These are phyloP conservation scores for Pseudococcus longispinus DNA, from an alignment of 2,888 invertebrate species.

Conservation along the genomic window DNA sequence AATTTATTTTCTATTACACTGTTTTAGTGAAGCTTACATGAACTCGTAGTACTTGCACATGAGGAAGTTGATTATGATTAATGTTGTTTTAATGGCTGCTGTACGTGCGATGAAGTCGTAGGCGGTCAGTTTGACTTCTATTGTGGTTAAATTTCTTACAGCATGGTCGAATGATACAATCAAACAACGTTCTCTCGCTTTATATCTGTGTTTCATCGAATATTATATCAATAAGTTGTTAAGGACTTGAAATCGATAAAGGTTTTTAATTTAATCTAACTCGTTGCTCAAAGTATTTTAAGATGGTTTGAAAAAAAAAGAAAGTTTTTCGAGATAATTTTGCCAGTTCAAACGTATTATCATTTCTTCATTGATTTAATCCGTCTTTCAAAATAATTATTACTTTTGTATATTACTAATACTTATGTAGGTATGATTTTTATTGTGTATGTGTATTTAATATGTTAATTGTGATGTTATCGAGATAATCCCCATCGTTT, in stretches of 20 bases:
- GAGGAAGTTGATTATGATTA: neutral
- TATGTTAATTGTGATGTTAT: constrained; percentile 24
- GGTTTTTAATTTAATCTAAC: neutral
- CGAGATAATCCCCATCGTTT: neutral
- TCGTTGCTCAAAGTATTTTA: constrained; percentile 29
- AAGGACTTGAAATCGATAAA: neutral
- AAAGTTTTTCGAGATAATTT: neutral
- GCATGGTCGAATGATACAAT: constrained; percentile 28
- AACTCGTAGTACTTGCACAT: neutral
- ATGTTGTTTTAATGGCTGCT: constrained; percentile 32
- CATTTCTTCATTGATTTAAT: neutral
- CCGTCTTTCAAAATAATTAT: constrained; percentile 1
- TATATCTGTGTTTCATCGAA: neutral
- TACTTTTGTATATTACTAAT: constrained; percentile 10
- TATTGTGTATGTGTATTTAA: neutral
- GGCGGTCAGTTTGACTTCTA: neutral
- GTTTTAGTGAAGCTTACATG: neutral
- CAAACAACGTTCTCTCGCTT: neutral
- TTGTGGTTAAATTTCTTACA: neutral
- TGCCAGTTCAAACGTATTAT: neutral
- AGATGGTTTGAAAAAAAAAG: neutral
- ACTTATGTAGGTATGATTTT: neutral
- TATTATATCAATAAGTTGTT: neutral
- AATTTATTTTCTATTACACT: neutral
- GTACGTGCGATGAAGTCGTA: neutral